A percentile compares a stretch with the other conserved stretches of the same genome.
These are phyloP conservation scores for Smithornis capensis DNA, from an alignment of 2,113 vertebrate genomes.

Conservation along the genomic window DNA sequence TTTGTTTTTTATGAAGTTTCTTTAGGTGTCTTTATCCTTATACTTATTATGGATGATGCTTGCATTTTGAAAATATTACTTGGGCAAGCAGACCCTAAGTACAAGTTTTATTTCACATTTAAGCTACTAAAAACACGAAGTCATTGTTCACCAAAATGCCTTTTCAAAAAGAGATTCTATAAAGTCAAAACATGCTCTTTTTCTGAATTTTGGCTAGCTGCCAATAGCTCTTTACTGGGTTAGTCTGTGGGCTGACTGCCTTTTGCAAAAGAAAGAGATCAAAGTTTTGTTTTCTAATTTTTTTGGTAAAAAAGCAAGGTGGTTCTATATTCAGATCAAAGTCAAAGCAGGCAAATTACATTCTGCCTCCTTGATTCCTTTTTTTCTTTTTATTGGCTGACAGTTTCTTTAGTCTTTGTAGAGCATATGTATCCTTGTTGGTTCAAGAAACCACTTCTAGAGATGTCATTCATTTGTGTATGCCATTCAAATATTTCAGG, in stretches of 20 bases:
- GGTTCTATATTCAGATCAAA: neutral
- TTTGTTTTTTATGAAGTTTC: neutral
- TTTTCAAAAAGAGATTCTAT: conserved; percentile 21
- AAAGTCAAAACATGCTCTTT: conserved; percentile 19
- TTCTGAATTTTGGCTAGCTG: neutral
- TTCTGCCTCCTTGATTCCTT: neutral
- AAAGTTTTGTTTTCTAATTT: neutral
- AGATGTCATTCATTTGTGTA: neutral
- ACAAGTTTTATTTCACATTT: conserved; percentile 55
- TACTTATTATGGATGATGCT: neutral
- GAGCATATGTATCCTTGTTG: neutral
- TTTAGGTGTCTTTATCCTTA: conserved; percentile 19
- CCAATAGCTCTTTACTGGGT: neutral
- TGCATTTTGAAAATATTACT: conserved; percentile 47
- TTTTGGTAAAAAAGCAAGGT: neutral
- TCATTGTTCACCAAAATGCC: neutral
- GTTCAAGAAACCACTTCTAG: neutral
- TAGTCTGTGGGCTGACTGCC: neutral
- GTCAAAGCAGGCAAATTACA: neutral
- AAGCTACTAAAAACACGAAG: conserved; percentile 51
- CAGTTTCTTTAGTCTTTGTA: neutral
- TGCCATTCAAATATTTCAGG: neutral
- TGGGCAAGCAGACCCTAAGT: neutral
- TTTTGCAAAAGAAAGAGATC: neutral
- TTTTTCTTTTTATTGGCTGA: neutral